Evolutionary conservation across 2,797 vertebrate species (phyloP).

Genomic region (Semotilus atromaculatus): DNA sequence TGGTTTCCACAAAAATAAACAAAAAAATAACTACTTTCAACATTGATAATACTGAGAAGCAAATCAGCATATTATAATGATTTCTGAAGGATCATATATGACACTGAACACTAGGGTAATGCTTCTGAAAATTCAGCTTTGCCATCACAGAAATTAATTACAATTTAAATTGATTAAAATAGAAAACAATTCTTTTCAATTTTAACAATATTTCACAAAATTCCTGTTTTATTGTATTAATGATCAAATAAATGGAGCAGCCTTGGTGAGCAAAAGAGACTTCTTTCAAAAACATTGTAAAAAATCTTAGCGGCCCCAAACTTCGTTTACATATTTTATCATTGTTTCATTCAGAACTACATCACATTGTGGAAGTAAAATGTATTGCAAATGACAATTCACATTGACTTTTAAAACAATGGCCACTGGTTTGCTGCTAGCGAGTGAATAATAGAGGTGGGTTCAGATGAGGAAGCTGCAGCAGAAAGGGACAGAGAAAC

Average conservation of each 20-base stretch:
- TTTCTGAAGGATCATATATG: too few relatives aligned
- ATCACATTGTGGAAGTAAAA: background rate
- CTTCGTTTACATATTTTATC: background rate
- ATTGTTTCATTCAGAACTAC: background rate
- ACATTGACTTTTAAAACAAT: background rate
- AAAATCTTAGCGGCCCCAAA: background rate
- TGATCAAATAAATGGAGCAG: background rate
- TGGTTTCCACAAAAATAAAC: too few relatives aligned
- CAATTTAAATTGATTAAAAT: background rate
- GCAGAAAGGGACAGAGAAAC: slow-evolving; percentile 22
- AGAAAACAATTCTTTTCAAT: background rate
- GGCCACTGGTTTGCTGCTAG: slow-evolving; percentile 61
- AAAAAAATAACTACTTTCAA: too few relatives aligned
- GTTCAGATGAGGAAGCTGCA: slow-evolving; percentile 61
- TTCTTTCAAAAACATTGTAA: background rate
- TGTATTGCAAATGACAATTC: background rate
- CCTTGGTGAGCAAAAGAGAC: background rate
- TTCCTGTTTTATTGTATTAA: background rate
- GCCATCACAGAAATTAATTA: background rate
- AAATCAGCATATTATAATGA: too few relatives aligned
- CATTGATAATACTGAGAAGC: too few relatives aligned
- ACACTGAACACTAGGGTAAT: too few relatives aligned
- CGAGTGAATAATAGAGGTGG: slow-evolving; percentile 80
- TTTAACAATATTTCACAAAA: background rate
- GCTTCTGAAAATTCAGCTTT: background rate